Base-by-base conservation (phyloP, 2,113 vertebrate species). In the Forbesichthys agassizii region DNA sequence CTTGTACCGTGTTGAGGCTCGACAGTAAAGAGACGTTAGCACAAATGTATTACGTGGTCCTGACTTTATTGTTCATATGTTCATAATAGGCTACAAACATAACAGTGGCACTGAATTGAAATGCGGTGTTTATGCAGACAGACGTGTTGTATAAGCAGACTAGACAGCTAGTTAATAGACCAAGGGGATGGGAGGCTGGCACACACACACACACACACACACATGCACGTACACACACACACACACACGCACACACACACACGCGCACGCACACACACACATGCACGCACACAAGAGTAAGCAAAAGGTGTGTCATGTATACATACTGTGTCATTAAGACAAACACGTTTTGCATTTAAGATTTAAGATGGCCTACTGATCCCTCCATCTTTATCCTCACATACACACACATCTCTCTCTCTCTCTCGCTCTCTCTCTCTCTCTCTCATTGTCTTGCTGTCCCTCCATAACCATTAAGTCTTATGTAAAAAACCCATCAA, bases 201-300 rank as follows among this genome's bases (percentile, higher is more conserved):
- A 61, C 33, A 16, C 13, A 16, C 36, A 46, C 33, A 16, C 59
- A 47, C 59, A 61, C 59, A n/a, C 36, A 61, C 59, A 36, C 57
- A n/a, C n/a, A n/a, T n/a, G 36, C 57, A 59, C 57, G 33, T 13
- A 60, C 58, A 60, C 58, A 59, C 58, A 42, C 58, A 60, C 58
- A n/a, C 33, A 16, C 13, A n/a, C 33, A 16, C 13, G 16, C 36
- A 46, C 33, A 16, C 59, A 47, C 59, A 61, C 59, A n/a, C 36
- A 61, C 59, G 36, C 57, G 36, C 57, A 59, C 57, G 33, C 33
- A 60, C 58, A 60, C 58, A 59, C 58, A 42, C 58, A 60, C 58
- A n/a, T 33, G 12, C 18, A 58, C 54, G 3, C 54, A 55, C 54
- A 55, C 13, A 14, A 52, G 49, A 52, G 36, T 42, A 42, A 42